phyloP scores from a whole-genome alignment of 92 coral and sea anemone genomes.

The Siderastrea radians region DNA sequence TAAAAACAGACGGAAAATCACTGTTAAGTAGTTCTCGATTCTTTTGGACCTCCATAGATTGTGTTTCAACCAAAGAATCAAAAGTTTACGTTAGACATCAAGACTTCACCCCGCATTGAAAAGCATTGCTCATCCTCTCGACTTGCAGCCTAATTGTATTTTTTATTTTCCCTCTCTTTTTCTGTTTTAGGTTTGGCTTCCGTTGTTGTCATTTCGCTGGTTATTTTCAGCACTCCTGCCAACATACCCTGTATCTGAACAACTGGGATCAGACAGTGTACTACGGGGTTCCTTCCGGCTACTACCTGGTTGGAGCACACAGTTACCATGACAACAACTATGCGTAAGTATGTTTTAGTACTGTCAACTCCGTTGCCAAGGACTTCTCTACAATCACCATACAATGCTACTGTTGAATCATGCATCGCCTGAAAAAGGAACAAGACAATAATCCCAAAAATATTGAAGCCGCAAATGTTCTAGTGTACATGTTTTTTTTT shows the following conservation, averaged over 20 bases:
- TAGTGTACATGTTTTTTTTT: neutral
- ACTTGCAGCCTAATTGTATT: too few species aligned
- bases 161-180: neutral
- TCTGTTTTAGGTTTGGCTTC: conserved; percentile 9
- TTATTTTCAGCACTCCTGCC: neutral
- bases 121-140: too few species aligned
- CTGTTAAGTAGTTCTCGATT: too few species aligned
- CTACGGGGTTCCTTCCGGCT: neutral
- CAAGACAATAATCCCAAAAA: too few species aligned
- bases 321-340: neutral
- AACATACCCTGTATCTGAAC: neutral
- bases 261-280: neutral
- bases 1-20: too few species aligned
- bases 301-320: conserved; percentile 7
- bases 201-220: neutral
- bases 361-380: neutral
- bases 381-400: too few species aligned
- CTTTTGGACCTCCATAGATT: too few species aligned
- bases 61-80: too few species aligned
- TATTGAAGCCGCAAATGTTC: neutral
- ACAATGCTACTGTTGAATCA: too few species aligned
- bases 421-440: too few species aligned
- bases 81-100: too few species aligned
- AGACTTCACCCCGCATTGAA: too few species aligned
- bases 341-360: conserved; percentile 1